These are phyloP conservation scores for Pseudomugil gertrudae DNA, from an alignment of 2,797 vertebrate genomes.

Conservation along the genomic window DNA sequence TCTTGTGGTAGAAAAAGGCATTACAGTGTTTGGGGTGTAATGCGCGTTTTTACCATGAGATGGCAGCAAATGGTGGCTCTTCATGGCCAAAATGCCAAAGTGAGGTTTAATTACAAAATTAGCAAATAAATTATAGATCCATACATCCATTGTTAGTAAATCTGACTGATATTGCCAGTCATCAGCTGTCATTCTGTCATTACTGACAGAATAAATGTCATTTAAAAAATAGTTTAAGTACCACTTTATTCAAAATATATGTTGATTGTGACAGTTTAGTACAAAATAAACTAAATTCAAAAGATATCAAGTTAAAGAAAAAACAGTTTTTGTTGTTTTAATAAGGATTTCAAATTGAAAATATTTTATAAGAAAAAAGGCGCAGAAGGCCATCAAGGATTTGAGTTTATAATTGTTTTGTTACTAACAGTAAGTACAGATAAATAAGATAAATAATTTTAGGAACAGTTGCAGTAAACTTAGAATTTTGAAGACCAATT, in stretches of 20 bases:
- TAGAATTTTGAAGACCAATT: neutral
- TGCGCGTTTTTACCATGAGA: conserved; percentile 9
- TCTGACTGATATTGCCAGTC: neutral
- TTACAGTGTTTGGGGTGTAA: conserved; percentile 18
- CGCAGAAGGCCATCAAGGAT: neutral
- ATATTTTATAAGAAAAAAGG: neutral
- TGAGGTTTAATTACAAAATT: conserved; percentile 2
- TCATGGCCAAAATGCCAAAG: neutral
- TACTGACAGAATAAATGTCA: neutral
- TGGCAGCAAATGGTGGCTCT: conserved; percentile 32
- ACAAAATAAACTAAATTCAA: neutral
- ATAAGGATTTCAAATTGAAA: neutral
- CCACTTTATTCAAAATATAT: too few relatives aligned
- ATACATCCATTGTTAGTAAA: neutral
- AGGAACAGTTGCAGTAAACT: neutral
- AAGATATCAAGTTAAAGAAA: neutral
- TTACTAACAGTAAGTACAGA: neutral
- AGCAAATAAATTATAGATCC: neutral
- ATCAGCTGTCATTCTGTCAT: neutral
- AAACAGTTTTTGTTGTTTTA: neutral
- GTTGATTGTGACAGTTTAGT: neutral
- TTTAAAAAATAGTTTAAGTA: neutral
- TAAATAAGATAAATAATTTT: neutral
- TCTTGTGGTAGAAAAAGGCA: conserved; percentile 55
- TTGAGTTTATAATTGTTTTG: neutral